Conservation (phyloP, 2,113 vertebrate genomes). For the Triplophysa rosa region DNA sequence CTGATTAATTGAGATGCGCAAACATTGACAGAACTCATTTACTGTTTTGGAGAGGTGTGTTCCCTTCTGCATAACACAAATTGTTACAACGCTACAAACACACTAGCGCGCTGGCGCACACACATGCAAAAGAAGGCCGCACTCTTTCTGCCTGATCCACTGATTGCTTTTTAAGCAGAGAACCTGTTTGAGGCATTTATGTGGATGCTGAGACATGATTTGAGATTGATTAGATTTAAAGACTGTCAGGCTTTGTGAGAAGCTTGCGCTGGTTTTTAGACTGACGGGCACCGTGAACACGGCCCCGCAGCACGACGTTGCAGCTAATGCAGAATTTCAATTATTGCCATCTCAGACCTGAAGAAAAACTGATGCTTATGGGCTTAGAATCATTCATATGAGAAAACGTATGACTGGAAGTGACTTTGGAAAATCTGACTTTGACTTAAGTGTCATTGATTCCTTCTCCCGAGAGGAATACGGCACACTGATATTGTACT, state of each 20-base stretch:
- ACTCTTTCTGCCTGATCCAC: constrained; percentile 37
- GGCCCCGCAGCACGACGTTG: not conserved
- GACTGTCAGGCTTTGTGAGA: not conserved
- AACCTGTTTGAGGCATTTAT: constrained; percentile 61
- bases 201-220: constrained; percentile 59
- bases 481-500: not conserved
- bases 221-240: constrained; percentile 49
- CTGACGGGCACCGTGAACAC: not conserved
- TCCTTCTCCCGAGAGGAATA: not conserved
- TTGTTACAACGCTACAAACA: constrained; percentile 65
- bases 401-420: not conserved
- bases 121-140: constrained; percentile 32
- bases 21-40: constrained; percentile 78
- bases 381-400: constrained; percentile 20
- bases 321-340: constrained; percentile 24
- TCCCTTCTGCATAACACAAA: constrained; percentile 67
- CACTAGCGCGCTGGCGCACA: constrained; percentile 42
- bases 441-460: not conserved
- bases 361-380: not conserved
- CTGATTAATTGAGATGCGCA: constrained; percentile 73
- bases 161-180: constrained; percentile 62
- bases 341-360: not conserved
- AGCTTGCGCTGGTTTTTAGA: not conserved
- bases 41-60: constrained; percentile 69
- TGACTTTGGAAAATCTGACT: constrained; percentile 4